Conservation (phyloP, 2,113 vertebrate genomes). For the Ictalurus furcatus region DNA sequence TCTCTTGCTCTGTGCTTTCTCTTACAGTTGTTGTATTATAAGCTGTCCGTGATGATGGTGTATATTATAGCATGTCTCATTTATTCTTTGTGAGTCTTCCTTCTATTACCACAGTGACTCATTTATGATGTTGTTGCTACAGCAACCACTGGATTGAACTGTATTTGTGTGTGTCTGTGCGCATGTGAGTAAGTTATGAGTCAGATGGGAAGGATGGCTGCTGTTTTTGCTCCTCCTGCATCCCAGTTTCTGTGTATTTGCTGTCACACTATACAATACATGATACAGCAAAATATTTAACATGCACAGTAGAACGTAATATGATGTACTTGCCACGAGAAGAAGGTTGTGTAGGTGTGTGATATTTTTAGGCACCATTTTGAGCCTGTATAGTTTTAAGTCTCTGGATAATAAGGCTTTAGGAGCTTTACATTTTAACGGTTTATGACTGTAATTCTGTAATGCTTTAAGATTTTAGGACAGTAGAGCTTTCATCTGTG, state of each 20-base stretch:
- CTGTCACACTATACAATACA: not conserved
- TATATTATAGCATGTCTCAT: slow-evolving; percentile 18
- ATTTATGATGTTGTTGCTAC: slow-evolving; percentile 6
- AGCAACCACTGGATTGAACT: slow-evolving; percentile 24
- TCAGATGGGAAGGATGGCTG: not conserved
- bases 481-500: not conserved
- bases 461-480: not conserved
- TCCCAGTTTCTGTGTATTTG: slow-evolving; percentile 8
- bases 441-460: not conserved
- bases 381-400: not conserved
- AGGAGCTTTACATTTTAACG: not conserved
- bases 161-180: not conserved
- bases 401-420: not conserved
- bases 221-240: slow-evolving; percentile 3
- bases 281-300: not conserved
- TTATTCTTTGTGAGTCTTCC: slow-evolving; percentile 7
- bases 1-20: slow-evolving; percentile 11
- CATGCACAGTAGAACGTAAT: not conserved
- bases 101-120: slow-evolving; percentile 23
- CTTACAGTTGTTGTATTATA: not conserved
- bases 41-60: not conserved
- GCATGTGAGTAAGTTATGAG: slow-evolving; percentile 9
- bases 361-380: not conserved
- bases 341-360: not conserved
- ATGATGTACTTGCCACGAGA: not conserved